Base-by-base conservation (phyloP, 2,797 vertebrate species). In the Rhabdophis nuchalis region DNA sequence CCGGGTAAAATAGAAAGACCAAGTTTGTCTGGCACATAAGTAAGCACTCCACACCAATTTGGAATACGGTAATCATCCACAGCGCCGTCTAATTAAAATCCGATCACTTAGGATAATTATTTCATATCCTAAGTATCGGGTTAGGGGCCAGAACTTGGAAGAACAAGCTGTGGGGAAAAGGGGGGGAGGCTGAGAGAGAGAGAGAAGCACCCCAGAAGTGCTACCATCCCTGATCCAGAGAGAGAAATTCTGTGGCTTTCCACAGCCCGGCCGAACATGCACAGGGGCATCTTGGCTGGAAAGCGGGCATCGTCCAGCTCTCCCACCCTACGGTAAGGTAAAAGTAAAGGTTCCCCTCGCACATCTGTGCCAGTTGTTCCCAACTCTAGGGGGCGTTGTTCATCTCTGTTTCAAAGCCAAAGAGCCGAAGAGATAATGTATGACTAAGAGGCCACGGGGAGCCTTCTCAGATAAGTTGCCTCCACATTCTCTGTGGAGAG, bases 1-100 rank as follows among this genome's bases (percentile, higher is more conserved):
- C 97, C 96, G 97, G 96, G 97, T 95, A 95, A 96, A 97, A 97
- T 97, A 94, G 96, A 95, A 95, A 96, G 96, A 94, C 96, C 96
- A 96, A 96, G 96, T 96, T 96, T 96, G 96, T 96, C 96, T 96
- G 94, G 96, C 94, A 96, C 96, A 95, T 96, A 97, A 95, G 95
- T 91, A 90, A 96, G 96, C 96, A 96, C 96, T 96, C 95, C 57
- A 95, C 95, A 96, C 96, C 96, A 95, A 96, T 96, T 96, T 96
- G 96, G 92, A 60, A 72, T 89, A 95, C 95, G 95, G 96, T 96
- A 95, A 96, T 96, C 96, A 96, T 95, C 95, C 36, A 93, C 96
- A 86, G 94, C 90, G 94, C 94, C 92, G 96, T 95, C 95, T 97
- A 96, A 97, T 97, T 97, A 97, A 97, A 96, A 96, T 95, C 94